Evolutionary conservation across 2,888 invertebrate genomes (phyloP).

Genomic region (Phyto melanocephala): DNA sequence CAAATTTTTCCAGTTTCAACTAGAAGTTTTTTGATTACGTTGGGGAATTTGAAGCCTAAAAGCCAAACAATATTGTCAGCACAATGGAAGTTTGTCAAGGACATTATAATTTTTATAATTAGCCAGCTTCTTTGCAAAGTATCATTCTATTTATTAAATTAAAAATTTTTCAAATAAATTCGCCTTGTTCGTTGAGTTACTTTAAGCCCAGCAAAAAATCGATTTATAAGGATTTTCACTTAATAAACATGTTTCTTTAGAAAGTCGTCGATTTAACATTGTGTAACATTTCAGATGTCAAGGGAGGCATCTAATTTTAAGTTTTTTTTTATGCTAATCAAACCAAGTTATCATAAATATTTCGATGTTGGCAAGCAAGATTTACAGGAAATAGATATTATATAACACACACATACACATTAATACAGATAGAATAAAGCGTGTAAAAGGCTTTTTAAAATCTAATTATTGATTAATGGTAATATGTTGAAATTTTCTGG

Average conservation of each 20-base stretch:
- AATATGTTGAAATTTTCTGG: slow-evolving; percentile 44
- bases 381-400: not conserved
- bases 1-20: not conserved
- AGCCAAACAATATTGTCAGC: too few species aligned
- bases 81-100: too few species aligned
- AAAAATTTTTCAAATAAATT: not conserved
- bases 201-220: not conserved
- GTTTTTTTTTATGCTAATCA: slow-evolving; percentile 22
- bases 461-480: slow-evolving; percentile 47
- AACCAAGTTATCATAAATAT: not conserved
- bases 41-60: not conserved
- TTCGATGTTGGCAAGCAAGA: not conserved
- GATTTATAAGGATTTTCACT: not conserved
- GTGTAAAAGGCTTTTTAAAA: slow-evolving; percentile 29
- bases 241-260: slow-evolving; percentile 13
- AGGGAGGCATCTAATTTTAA: slow-evolving; percentile 16
- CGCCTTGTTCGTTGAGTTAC: not conserved
- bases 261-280: not conserved
- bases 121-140: too few species aligned
- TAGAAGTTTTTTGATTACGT: not conserved
- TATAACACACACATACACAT: not conserved
- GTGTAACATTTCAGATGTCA: slow-evolving; percentile 25
- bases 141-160: not conserved
- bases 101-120: too few species aligned
- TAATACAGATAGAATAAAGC: not conserved